Evolutionary conservation across 2,113 vertebrate genomes (phyloP).

Genomic region (Phrynocephalus versicolor): DNA sequence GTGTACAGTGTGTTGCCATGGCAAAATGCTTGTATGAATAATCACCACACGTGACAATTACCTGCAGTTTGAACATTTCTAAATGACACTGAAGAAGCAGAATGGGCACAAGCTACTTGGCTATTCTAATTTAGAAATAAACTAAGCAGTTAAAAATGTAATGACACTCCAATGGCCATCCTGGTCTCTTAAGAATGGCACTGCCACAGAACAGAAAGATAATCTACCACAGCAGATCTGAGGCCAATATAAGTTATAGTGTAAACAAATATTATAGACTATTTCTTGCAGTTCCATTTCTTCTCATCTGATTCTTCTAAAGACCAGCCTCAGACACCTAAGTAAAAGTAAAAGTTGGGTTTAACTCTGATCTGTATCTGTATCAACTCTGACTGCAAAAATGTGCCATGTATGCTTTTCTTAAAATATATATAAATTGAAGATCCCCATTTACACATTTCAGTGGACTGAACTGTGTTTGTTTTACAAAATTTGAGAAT

Average conservation of each 20-base stretch:
- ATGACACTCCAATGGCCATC: not conserved
- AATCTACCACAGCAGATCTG: not conserved
- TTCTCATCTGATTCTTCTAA: not conserved
- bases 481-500: conserved; percentile 16
- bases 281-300: not conserved
- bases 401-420: not conserved
- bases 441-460: not conserved
- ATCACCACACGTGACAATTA: not conserved
- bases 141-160: not conserved
- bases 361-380: not conserved
- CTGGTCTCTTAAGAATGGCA: not conserved
- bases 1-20: not conserved
- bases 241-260: not conserved
- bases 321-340: not conserved
- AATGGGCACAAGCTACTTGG: not conserved
- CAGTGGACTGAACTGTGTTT: not conserved
- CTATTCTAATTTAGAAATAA: not conserved
- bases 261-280: not conserved
- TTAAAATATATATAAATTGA: not conserved
- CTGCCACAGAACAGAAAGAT: not conserved
- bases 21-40: not conserved
- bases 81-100: not conserved
- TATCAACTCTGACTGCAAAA: not conserved
- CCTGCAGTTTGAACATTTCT: not conserved
- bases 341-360: not conserved